These are phyloP conservation scores for Lamprologus tigripictilis DNA, from an alignment of 2,113 vertebrate genomes.

Conservation along the genomic window DNA sequence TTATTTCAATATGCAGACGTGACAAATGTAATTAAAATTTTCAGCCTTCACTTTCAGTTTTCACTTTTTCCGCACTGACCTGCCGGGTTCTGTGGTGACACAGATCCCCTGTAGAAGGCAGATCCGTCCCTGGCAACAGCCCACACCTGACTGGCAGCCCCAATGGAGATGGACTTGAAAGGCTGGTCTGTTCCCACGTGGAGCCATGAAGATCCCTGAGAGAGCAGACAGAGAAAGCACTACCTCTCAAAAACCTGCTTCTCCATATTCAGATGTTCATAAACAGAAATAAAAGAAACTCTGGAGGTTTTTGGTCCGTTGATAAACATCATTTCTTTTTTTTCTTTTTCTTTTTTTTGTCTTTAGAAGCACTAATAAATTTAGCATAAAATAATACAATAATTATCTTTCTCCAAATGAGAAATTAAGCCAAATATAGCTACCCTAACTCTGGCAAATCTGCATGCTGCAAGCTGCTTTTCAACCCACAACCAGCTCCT, in stretches of 20 bases:
- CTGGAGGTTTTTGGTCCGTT: rapidly evolving
- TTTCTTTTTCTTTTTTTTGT: not conserved
- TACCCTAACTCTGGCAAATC: not conserved
- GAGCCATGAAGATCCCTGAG: slow-evolving; percentile 90
- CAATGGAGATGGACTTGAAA: slow-evolving; percentile 87
- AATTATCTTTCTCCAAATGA: not conserved
- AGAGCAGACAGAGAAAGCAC: not conserved
- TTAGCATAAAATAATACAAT: not conserved
- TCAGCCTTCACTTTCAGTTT: not conserved
- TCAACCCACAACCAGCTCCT: not conserved
- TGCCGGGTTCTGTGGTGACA: slow-evolving; percentile 81
- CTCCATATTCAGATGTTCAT: not conserved
- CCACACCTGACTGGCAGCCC: slow-evolving; percentile 88
- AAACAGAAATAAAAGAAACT: not conserved
- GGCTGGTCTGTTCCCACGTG: slow-evolving; percentile 95
- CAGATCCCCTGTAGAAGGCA: slow-evolving; percentile 88
- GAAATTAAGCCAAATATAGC: not conserved
- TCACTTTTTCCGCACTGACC: slow-evolving; percentile 62
- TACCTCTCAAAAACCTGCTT: not conserved
- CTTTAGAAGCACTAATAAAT: not conserved
- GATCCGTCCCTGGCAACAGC: slow-evolving; percentile 89
- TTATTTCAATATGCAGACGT: not conserved
- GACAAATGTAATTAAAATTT: not conserved
- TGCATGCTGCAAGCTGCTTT: not conserved
- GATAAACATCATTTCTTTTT: not conserved